Evolutionary conservation across 2,113 vertebrate species (phyloP), one percentile per base, ranked within the genome.

Genomic region (Bubo bubo): DNA sequence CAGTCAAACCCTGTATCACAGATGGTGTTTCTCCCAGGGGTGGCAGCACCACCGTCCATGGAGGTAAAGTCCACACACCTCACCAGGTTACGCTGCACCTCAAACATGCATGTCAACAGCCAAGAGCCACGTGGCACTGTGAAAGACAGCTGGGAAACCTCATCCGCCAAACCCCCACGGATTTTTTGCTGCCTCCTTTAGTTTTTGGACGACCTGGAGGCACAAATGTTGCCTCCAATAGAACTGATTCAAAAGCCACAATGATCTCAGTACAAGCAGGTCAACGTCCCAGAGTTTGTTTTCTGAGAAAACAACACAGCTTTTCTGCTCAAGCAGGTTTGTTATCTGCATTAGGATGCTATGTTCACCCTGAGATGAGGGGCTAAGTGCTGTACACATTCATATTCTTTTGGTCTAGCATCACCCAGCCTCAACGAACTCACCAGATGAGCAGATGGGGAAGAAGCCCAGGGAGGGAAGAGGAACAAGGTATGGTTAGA

Each of bases 201-300:
- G 41, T 32, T 95, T 96, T 93, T 75, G 72, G 88, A 59, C 19
- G 26, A 37, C 47, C 55, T 43, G 18, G 43, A 75, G 72, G 52
- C 86, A 86, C 82, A 84, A 55, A 39, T 2, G 0, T 81, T 86
- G 75, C 67, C 82, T 90, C 43, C 75, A 88, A 58, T 67, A 83
- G 86, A 74, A 70, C 37, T 37, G 23, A 67, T 96, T 97, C 88
- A 94, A 92, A 80, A 74, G 49, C 50, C 93, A 10, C 59, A 20
- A n/a, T 30, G 50, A 74, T 63, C 79, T 92, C 86, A 41, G 79
- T 63, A 80, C 55, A 86, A 90, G 55, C 35, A 88, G 79, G 92
- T 93, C 66, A 52, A 59, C 84, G 86, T 55, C 68, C 41, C 79
- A 90, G 15, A 60, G 59, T n/a, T 90, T 73, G 55, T 4, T 88